phyloP scores from a whole-genome alignment of 2,888 invertebrate genomes.

The Abrostola tripartita region DNA sequence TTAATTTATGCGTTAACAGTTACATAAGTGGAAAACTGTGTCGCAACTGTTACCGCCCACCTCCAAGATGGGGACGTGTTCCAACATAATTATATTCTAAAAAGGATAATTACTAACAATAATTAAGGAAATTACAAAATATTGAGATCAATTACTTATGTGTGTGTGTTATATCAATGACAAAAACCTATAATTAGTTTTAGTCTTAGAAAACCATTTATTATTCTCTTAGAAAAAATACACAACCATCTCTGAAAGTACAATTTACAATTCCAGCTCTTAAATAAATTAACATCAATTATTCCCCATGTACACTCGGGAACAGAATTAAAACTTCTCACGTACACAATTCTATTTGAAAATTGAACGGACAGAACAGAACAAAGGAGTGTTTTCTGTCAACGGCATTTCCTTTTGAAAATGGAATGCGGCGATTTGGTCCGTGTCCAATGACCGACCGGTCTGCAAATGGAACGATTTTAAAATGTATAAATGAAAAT shows the following conservation, averaged over 20 bases:
- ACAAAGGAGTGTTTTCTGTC: conserved; percentile 83
- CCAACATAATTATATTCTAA: too few species aligned
- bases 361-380: conserved; percentile 73
- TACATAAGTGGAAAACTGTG: too few species aligned
- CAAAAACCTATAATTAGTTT: not conserved
- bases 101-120: too few species aligned
- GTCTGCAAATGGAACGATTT: conserved; percentile 67
- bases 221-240: conserved; percentile 23
- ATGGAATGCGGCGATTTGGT: conserved; percentile 77
- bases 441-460: conserved; percentile 65
- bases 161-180: too few species aligned
- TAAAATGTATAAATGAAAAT: conserved; percentile 63
- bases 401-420: conserved; percentile 81
- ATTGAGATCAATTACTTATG: too few species aligned
- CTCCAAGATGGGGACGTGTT: too few species aligned
- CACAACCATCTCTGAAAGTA: conserved; percentile 31
- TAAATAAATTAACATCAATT: conserved; percentile 65
- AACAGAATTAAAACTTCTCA: conserved; percentile 63
- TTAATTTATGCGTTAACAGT: too few species aligned
- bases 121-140: too few species aligned
- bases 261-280: conserved; percentile 48
- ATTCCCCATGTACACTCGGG: conserved; percentile 57
- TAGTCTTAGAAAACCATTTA: not conserved
- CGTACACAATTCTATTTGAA: conserved; percentile 71
- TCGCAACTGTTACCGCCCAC: too few species aligned